These are phyloP conservation scores for Anser brachyrhynchus DNA, from an alignment of 2,113 vertebrate genomes.

Conservation along the genomic window DNA sequence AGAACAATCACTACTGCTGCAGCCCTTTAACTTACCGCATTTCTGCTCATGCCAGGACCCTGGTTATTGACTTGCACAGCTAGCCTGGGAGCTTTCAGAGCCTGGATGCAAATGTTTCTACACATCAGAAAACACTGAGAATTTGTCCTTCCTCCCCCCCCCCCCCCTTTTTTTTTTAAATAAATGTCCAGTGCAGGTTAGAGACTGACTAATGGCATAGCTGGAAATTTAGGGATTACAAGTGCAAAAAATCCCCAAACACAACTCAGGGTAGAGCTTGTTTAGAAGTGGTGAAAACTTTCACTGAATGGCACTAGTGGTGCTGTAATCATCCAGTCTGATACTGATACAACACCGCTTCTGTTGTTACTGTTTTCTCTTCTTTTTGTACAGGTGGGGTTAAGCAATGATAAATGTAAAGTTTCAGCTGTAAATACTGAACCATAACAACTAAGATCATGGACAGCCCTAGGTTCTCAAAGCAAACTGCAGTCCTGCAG, in stretches of 20 bases:
- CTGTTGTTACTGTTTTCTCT: neutral
- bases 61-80: neutral
- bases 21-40: accelerated
- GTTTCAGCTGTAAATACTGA: neutral
- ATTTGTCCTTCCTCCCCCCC: neutral
- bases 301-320: neutral
- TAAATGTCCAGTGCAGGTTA: neutral
- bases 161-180: neutral
- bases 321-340: neutral
- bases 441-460: neutral
- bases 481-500: neutral
- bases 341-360: neutral
- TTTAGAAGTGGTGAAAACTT: neutral
- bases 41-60: neutral
- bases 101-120: neutral
- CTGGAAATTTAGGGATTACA: neutral
- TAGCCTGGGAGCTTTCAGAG: neutral
- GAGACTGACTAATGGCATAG: neutral
- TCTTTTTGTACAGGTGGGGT: neutral
- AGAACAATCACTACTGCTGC: neutral
- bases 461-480: neutral
- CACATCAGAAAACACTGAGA: neutral
- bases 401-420: neutral
- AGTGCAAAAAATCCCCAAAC: neutral
- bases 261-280: neutral